Conservation (phyloP, 2,113 vertebrate species). For the Asarcornis scutulata region DNA sequence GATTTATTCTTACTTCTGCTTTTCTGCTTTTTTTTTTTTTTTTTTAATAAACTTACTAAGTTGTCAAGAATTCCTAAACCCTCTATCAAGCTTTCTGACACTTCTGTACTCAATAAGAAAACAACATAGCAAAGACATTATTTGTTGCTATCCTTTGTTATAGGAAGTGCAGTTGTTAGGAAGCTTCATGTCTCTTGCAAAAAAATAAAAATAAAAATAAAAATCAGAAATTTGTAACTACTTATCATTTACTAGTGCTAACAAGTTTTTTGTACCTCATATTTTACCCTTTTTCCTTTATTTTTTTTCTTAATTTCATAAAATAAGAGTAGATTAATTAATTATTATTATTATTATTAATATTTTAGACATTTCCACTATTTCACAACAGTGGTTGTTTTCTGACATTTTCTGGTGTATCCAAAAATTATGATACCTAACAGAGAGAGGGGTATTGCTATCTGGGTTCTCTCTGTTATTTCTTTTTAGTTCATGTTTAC, state of each 20-base stretch:
- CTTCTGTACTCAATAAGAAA: neutral
- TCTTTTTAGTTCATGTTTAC: neutral
- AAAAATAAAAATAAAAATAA: neutral
- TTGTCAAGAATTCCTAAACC: neutral
- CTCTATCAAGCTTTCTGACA: neutral
- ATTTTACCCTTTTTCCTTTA: neutral
- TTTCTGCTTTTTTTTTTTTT: neutral
- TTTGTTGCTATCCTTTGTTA: neutral
- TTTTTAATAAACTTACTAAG: neutral
- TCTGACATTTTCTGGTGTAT: neutral
- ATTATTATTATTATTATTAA: too few relatives aligned
- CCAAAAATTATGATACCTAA: neutral
- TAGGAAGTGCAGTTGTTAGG: neutral
- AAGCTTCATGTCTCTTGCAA: neutral
- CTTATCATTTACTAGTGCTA: neutral
- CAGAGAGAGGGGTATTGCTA: neutral
- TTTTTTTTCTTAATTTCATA: neutral
- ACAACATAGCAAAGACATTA: neutral
- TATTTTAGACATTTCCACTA: neutral
- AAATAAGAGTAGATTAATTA: neutral
- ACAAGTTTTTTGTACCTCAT: neutral
- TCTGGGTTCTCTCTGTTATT: neutral
- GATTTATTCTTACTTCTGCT: neutral
- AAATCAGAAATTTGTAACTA: neutral
- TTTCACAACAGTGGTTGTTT: neutral